Percentiles rank a stretch among this genome's conserved stretches.
Evolutionary conservation across 35 echinoderm and acorn worm genomes (phyloP).

Genomic region (Ophioderma brevispina): DNA sequence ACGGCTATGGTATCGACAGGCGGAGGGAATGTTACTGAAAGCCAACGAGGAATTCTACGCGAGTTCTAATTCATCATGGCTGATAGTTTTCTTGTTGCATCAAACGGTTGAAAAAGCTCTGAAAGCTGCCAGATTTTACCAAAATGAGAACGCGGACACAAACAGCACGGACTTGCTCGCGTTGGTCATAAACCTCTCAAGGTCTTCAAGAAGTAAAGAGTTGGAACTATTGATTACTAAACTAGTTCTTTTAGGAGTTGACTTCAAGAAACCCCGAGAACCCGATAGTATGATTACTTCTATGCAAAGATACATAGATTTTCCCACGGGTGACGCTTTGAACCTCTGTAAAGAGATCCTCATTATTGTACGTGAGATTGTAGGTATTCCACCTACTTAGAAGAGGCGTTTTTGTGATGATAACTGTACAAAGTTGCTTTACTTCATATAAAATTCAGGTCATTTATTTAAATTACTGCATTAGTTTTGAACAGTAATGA

Average conservation of each 20-base stretch:
- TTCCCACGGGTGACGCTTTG: neutral
- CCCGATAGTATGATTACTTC: neutral
- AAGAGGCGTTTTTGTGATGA: no score
- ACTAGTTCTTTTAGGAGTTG: neutral
- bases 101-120: slow-evolving; percentile 31
- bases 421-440: no score
- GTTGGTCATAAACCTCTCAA: neutral
- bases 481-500: no score
- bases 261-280: slow-evolving; percentile 22
- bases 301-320: neutral
- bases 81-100: slow-evolving; percentile 13
- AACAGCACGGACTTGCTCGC: neutral
- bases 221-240: neutral
- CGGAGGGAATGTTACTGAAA: slow-evolving; percentile 5
- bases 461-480: no score
- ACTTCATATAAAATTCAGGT: no score
- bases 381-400: slow-evolving; percentile 17
- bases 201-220: neutral
- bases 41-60: neutral
- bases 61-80: neutral
- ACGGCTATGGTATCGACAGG: slow-evolving; percentile 49
- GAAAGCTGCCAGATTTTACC: slow-evolving; percentile 29
- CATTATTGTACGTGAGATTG: neutral
- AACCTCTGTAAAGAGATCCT: slow-evolving; percentile 2
- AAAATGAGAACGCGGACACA: neutral